A percentile compares a stretch with the other conserved stretches of the same genome.
phyloP scores from a whole-genome alignment of 2,797 vertebrate genomes.

The Euthynnus affinis region DNA sequence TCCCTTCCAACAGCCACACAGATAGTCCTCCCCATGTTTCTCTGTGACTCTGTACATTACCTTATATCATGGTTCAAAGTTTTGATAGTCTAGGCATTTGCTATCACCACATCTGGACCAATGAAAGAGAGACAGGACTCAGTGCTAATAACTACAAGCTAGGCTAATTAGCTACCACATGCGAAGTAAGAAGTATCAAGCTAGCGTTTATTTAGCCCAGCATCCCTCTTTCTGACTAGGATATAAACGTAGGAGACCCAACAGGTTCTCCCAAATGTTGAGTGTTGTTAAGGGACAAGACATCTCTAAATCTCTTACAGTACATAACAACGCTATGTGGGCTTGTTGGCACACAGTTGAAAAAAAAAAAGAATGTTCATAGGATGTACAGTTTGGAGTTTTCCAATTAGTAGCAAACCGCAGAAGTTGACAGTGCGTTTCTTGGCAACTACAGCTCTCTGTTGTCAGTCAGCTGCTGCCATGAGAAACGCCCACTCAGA shows the following conservation, averaged over 20 bases:
- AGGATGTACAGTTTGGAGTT: too few species aligned
- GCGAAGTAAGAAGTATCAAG: background rate
- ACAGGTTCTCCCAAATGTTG: background rate
- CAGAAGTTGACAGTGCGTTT: too few species aligned
- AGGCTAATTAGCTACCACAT: background rate
- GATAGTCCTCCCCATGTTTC: background rate
- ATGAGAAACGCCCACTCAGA: too few species aligned
- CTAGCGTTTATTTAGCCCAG: background rate
- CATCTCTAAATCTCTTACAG: background rate
- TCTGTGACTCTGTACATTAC: background rate
- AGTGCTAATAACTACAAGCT: background rate
- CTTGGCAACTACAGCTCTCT: too few species aligned
- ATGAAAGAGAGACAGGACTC: background rate
- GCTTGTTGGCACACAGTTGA: too few species aligned
- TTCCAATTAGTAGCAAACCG: too few species aligned
- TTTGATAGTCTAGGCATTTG: constrained; percentile 1
- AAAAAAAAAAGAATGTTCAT: too few species aligned
- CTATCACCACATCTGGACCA: constrained; percentile 1
- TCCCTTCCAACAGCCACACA: background rate
- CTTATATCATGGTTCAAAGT: background rate
- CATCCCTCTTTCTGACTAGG: background rate
- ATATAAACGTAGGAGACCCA: background rate
- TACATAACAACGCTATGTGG: too few species aligned
- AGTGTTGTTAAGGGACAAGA: background rate
- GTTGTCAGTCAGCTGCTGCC: too few species aligned